These are phyloP conservation scores for Cryptocephalus moraei DNA, from an alignment of 2,888 invertebrate species.

Conservation along the genomic window DNA sequence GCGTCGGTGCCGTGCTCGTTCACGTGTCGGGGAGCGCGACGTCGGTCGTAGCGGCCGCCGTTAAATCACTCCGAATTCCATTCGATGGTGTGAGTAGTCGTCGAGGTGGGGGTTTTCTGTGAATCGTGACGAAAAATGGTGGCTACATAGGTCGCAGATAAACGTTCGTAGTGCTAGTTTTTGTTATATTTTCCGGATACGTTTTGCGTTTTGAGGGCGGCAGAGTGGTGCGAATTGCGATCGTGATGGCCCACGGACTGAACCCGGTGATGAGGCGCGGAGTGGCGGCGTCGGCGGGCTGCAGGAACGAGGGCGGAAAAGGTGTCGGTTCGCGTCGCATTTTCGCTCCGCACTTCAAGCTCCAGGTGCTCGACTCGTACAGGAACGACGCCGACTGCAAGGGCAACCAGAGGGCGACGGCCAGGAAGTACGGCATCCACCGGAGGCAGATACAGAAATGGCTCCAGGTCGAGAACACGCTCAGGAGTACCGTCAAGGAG, in stretches of 20 bases:
- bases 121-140: conserved; percentile 42
- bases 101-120: conserved; percentile 37
- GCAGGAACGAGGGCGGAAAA: conserved; percentile 33
- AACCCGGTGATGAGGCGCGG: conserved; percentile 43
- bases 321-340: conserved; percentile 74
- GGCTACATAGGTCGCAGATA: conserved; percentile 46
- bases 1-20: conserved; percentile 13
- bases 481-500: conserved; percentile 60
- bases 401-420: conserved; percentile 82
- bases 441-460: conserved; percentile 86
- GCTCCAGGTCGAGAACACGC: conserved; percentile 74
- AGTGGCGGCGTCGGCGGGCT: conserved; percentile 27
- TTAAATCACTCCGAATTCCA: conserved; percentile 38
- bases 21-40: conserved; percentile 7
- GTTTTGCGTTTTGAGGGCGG: conserved; percentile 16
- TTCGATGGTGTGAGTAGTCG: conserved; percentile 56
- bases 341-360: conserved; percentile 81
- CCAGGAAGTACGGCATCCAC: conserved; percentile 83
- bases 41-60: conserved; percentile 13
- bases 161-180: conserved; percentile 28
- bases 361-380: conserved; percentile 82
- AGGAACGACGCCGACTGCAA: conserved; percentile 78
- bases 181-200: conserved; percentile 27
- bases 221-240: conserved; percentile 1
- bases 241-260: conserved; percentile 47